phyloP scores from a whole-genome alignment of 2,888 invertebrate species.

The Noctuana brunneofusca region DNA sequence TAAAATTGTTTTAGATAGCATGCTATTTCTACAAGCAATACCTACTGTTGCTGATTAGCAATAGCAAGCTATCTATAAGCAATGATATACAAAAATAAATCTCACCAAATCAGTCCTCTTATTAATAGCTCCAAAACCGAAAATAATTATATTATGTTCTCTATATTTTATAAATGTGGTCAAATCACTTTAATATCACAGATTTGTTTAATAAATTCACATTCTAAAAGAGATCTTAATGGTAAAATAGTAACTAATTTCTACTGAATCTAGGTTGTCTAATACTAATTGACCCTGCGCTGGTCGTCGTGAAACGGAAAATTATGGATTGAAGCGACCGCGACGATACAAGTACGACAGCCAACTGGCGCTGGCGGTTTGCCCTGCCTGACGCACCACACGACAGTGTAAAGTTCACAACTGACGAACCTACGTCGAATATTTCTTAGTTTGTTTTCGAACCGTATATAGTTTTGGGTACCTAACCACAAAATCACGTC shows the following conservation, averaged over 20 bases:
- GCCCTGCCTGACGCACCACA: constrained; percentile 69
- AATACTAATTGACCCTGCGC: constrained; percentile 29
- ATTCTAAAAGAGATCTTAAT: constrained; percentile 12
- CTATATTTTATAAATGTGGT: constrained; percentile 14
- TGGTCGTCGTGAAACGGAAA: constrained; percentile 35
- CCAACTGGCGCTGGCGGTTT: constrained; percentile 81
- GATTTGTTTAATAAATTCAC: constrained; percentile 26
- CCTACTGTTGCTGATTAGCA: neutral
- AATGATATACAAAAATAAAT: constrained; percentile 20
- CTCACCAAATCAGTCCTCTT: constrained; percentile 23
- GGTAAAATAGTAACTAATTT: constrained; percentile 20
- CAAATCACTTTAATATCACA: constrained; percentile 31
- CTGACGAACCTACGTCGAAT: constrained; percentile 51
- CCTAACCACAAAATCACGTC: constrained; percentile 17
- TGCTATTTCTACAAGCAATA: neutral
- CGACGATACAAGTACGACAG: constrained; percentile 60
- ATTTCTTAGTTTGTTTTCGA: constrained; percentile 37
- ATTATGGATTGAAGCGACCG: constrained; percentile 41
- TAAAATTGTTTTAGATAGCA: neutral
- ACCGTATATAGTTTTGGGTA: constrained; percentile 12
- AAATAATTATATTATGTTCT: constrained; percentile 5
- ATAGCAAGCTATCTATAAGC: neutral
- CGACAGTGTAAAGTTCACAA: constrained; percentile 75
- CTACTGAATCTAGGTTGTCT: constrained; percentile 12
- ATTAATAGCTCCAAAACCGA: constrained; percentile 14